Evolutionary conservation across 2,113 vertebrate genomes (phyloP).

Genomic region (Leucosticte australis): DNA sequence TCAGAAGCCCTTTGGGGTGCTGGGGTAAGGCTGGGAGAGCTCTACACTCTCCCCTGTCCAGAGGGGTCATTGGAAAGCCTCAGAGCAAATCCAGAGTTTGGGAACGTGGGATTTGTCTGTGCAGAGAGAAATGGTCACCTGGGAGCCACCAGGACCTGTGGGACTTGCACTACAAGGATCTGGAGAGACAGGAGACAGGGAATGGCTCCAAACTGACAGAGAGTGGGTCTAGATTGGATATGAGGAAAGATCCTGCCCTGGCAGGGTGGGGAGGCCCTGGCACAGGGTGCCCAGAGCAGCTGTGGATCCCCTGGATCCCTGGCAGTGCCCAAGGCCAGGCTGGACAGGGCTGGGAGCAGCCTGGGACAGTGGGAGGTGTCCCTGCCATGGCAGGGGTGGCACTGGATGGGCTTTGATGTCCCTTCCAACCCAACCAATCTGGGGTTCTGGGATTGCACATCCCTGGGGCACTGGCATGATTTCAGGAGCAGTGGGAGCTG

Average conservation of each 20-base stretch:
- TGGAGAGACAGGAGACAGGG: not conserved
- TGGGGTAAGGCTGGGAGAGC: not conserved
- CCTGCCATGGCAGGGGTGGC: not conserved
- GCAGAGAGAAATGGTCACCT: not conserved
- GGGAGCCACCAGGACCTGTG: not conserved
- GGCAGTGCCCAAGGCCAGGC: not conserved
- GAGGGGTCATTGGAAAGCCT: not conserved
- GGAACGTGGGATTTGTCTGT: not conserved
- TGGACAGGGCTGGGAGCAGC: not conserved
- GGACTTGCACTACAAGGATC: not conserved
- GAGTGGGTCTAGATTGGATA: not conserved
- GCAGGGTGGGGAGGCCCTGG: not conserved
- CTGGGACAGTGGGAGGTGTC: not conserved
- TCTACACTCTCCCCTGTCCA: not conserved
- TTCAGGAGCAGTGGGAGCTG: not conserved
- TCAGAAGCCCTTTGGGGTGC: not conserved
- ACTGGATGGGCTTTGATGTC: accelerated
- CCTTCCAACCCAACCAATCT: too few relatives aligned
- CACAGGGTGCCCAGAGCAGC: not conserved
- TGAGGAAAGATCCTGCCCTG: not conserved
- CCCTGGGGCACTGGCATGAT: accelerated
- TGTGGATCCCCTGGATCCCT: not conserved
- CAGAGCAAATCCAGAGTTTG: not conserved
- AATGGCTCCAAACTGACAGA: not conserved
- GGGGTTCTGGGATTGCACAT: not conserved